Conservation (phyloP, 2,888 invertebrate genomes). For the Zygogramma bicolorata region DNA sequence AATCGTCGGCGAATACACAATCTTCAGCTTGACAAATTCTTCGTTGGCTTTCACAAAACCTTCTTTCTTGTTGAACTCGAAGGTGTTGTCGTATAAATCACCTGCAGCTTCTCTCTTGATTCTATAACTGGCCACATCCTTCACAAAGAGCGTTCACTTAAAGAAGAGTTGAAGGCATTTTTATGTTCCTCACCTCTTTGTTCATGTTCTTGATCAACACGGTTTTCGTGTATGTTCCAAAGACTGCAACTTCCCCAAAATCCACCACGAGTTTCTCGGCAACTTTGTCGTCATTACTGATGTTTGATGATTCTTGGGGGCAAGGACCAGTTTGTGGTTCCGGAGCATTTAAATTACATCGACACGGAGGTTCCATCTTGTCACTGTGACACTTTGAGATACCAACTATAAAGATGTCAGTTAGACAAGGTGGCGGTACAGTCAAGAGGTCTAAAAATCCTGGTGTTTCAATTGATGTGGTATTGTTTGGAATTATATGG, state of each 20-base stretch:
- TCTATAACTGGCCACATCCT: conserved; percentile 34
- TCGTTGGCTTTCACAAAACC: conserved; percentile 54
- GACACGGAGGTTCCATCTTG: conserved; percentile 11
- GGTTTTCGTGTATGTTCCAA: conserved; percentile 23
- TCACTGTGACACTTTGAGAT: too few relatives aligned
- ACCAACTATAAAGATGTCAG: not conserved
- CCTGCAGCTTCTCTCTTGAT: conserved; percentile 32
- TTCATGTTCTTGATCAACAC: conserved; percentile 25
- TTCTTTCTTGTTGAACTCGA: conserved; percentile 58
- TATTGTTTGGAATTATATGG: too few relatives aligned
- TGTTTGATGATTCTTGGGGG: not conserved
- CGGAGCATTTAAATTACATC: not conserved
- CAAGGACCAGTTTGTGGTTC: not conserved
- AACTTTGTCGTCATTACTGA: conserved; percentile 1
- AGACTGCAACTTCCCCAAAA: conserved; percentile 41
- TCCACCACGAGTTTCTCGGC: conserved; percentile 22
- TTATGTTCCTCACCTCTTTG: conserved; percentile 21
- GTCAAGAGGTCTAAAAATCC: too few relatives aligned
- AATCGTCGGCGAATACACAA: conserved; percentile 60
- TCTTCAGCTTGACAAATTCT: conserved; percentile 52
- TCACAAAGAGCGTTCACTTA: not conserved
- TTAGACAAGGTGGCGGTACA: too few relatives aligned
- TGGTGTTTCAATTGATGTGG: too few relatives aligned
- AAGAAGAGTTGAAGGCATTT: not conserved
- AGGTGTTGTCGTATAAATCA: conserved; percentile 59